Evolutionary conservation across 2,888 invertebrate species (phyloP), one percentile per base, ranked within the genome.

Genomic region (Xylota sylvarum): DNA sequence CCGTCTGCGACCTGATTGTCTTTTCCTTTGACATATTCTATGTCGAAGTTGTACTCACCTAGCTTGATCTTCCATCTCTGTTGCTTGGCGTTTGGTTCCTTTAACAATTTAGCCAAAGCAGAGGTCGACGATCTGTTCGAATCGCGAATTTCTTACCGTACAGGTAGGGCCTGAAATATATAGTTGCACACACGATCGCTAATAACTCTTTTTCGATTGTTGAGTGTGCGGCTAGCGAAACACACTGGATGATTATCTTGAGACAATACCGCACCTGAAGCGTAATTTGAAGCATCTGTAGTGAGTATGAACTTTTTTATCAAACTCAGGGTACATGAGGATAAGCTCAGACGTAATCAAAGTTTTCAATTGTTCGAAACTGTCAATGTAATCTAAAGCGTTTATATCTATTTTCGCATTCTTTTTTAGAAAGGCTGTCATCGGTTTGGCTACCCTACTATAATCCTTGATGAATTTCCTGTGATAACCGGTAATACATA

Each of bases 131-230:
- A 6, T 32, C 32, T 32, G 32, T 5, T 5, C 32, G 4, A 6
- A 32, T 6, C 6, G 32, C 32, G 6, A 32, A 32, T 6, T 32
- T 32, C 32, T 9, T 35, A 9, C 35, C 35, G 35, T 35, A 35
- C 5, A 35, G 35, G 35, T 35, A 35, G 35, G 35, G 35, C 35
- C 35, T 35, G 6, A 35, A 35, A 35, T 35, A 35, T 6, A 7
- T 35, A 2, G 35, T 35, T 9, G 35, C 9, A 5, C 35, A 9
- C 7, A 32, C 32, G 32, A 12, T 50, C 10, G 50, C n/a, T 7
- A 35, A 10, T 70, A 86, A 88, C 43, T 84, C 73, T 19, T 88
- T 87, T 30, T 64, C 27, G 12, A 46, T 14, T 6, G 5, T 30
- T 19, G 7, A 46, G 27, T 10, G 19, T 9, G 2, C 32, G 7